Percentiles rank a stretch among this genome's conserved stretches.
Evolutionary conservation across 1,140 invertebrate genomes (phyloP).

Genomic region (Ericerus pela): DNA sequence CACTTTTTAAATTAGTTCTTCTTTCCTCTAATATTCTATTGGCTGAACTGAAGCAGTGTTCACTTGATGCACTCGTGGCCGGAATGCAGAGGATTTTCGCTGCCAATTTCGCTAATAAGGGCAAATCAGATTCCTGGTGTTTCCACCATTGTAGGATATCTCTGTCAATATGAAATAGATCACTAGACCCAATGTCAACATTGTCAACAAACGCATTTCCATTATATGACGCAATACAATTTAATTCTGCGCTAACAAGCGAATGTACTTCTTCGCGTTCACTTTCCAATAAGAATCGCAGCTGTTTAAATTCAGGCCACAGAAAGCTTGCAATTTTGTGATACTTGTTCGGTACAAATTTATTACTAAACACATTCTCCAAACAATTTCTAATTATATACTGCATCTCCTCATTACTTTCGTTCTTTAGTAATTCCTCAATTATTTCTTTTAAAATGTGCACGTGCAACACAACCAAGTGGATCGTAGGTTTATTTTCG

Average conservation of each 20-base stretch:
- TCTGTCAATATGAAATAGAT: too few species aligned
- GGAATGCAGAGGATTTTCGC: background rate
- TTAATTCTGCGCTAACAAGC: too few species aligned
- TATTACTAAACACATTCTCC: background rate
- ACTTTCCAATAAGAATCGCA: too few species aligned
- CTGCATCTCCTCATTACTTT: background rate
- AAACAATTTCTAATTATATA: background rate
- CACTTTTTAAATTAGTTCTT: background rate
- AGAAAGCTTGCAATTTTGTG: background rate
- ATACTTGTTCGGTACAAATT: background rate
- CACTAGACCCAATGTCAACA: too few species aligned
- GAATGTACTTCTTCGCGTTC: too few species aligned
- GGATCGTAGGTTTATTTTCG: background rate
- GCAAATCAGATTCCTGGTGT: background rate
- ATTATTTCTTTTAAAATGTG: background rate
- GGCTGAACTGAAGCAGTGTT: background rate
- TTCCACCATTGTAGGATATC: slow-evolving; percentile 4
- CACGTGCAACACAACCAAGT: background rate
- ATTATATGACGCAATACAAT: too few species aligned
- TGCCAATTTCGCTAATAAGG: slow-evolving; percentile 4
- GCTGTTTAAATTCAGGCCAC: background rate
- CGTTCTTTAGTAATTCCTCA: background rate
- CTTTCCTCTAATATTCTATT: background rate
- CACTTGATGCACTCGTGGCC: background rate
- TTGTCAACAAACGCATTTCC: too few species aligned